phyloP scores from a whole-genome alignment of 2,113 vertebrate species.

The Dolichallabes microphthalmus region DNA sequence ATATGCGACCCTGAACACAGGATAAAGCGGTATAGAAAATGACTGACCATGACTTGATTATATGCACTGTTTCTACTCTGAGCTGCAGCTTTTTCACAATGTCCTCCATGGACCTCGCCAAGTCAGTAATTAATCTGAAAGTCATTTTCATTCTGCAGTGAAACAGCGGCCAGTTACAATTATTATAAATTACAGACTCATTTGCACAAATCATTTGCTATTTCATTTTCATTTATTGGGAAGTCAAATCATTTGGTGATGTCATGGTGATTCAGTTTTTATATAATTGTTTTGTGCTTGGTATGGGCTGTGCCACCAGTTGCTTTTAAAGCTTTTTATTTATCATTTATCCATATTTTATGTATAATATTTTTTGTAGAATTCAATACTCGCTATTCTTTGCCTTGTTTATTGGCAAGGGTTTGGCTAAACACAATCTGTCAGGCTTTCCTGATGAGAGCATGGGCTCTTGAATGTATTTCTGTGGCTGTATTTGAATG shows the following conservation, averaged over 20 bases:
- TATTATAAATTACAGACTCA: conserved; percentile 8
- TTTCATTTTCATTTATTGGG: background rate
- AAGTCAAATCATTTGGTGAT: background rate
- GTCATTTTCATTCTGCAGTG: conserved; percentile 6
- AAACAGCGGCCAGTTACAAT: conserved; percentile 12
- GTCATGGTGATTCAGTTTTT: background rate
- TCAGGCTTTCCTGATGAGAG: conserved; percentile 67
- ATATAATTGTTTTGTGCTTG: background rate
- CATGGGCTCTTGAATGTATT: conserved; percentile 59
- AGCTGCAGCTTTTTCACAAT: background rate
- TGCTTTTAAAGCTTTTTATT: background rate
- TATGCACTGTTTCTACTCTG: background rate
- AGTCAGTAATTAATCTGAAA: conserved; percentile 17
- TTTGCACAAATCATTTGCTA: background rate
- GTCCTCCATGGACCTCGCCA: background rate
- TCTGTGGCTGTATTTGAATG: conserved; percentile 12
- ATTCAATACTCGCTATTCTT: background rate
- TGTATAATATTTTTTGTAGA: background rate
- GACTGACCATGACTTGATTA: too few species aligned
- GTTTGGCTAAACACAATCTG: conserved; percentile 52
- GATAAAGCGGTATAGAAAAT: too few species aligned
- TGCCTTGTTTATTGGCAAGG: conserved; percentile 46
- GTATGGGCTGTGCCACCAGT: too few species aligned
- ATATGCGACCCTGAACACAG: too few species aligned
- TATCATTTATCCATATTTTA: background rate